Conservation (phyloP, 1,140 invertebrate genomes). For the Cyrtorhinus lividipennis region DNA sequence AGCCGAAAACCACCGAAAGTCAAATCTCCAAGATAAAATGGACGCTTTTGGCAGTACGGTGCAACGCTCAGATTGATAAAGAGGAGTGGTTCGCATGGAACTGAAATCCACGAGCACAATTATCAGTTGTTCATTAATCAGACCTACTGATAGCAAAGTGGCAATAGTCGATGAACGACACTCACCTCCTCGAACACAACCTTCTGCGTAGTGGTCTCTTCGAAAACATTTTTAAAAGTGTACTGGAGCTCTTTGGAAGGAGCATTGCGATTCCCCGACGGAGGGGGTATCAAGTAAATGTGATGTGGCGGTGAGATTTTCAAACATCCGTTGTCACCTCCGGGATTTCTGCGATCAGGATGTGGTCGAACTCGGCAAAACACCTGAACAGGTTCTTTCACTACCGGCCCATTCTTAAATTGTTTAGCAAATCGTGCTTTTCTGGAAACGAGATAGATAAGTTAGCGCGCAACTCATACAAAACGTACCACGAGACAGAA, state of each 20-base stretch:
- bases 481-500: too few species aligned
- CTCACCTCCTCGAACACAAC: constrained; percentile 39
- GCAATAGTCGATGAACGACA: too few species aligned
- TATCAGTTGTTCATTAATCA: too few species aligned
- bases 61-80: too few species aligned
- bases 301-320: neutral
- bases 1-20: too few species aligned
- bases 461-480: too few species aligned
- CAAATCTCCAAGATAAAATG: too few species aligned
- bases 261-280: constrained; percentile 42
- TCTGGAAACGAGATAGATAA: too few species aligned
- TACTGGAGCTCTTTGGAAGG: constrained; percentile 55
- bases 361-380: constrained; percentile 25
- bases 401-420: constrained; percentile 1
- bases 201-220: constrained; percentile 56
- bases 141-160: too few species aligned
- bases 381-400: constrained; percentile 25
- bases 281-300: constrained; percentile 42
- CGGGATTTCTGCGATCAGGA: neutral
- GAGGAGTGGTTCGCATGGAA: too few species aligned
- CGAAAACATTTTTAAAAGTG: constrained; percentile 74
- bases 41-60: too few species aligned
- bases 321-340: neutral
- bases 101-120: too few species aligned
- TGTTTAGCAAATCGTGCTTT: neutral